Conservation (phyloP, 1,140 invertebrate genomes). For the Micrasema minimum region DNA sequence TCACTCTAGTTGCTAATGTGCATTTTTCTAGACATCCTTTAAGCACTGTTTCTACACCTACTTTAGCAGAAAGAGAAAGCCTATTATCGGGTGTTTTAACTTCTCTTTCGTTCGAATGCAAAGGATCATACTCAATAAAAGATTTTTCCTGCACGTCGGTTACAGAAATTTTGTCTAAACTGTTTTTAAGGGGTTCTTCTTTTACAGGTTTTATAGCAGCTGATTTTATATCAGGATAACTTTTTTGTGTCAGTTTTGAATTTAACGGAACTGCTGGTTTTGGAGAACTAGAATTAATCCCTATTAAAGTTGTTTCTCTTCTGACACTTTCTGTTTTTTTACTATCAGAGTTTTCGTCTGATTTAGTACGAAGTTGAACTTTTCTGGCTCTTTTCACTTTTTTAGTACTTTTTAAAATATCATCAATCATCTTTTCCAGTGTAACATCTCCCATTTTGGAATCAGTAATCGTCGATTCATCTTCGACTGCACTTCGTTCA, state of each 20-base stretch:
- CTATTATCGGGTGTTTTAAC: constrained; percentile 51
- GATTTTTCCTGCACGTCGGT: constrained; percentile 41
- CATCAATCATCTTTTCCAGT: constrained; percentile 51
- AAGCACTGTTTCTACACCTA: constrained; percentile 31
- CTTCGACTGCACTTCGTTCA: constrained; percentile 24
- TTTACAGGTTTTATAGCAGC: not conserved
- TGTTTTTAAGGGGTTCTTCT: not conserved
- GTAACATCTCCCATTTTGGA: constrained; percentile 52
- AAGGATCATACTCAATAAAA: constrained; percentile 48
- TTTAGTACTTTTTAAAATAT: constrained; percentile 52
- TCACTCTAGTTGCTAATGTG: not conserved
- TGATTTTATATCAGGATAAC: not conserved
- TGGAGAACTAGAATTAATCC: not conserved
- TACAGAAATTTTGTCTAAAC: no score
- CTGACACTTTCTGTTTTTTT: not conserved
- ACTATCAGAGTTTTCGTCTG: not conserved
- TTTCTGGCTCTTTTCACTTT: constrained; percentile 48
- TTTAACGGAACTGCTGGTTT: not conserved
- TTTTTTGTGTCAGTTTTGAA: not conserved
- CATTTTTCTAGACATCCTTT: constrained; percentile 36
- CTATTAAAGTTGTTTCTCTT: not conserved
- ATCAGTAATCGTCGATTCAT: constrained; percentile 49
- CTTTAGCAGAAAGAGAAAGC: constrained; percentile 24
- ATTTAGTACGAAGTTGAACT: constrained; percentile 35
- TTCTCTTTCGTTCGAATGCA: constrained; percentile 49